Base-by-base conservation (phyloP, 2,888 invertebrate genomes). In the Xanthorhoe spadicearia region DNA sequence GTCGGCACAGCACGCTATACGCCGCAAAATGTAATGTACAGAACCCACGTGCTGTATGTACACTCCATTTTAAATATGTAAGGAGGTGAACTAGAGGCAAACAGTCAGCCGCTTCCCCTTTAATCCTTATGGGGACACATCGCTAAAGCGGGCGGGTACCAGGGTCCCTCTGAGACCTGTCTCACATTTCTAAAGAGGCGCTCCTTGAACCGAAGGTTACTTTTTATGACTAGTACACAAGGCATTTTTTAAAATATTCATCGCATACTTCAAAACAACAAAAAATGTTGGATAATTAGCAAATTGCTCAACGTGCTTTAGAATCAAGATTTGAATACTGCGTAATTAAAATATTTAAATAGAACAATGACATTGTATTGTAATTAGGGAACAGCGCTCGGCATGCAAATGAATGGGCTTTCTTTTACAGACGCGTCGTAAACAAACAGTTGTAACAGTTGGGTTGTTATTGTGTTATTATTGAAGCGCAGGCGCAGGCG, bases 341-440 rank as follows among this genome's bases (percentile, higher is more conserved):
- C 19, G 62, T 61, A 67, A 69, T 71, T 67, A 71, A 61, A 69
- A 70, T 69, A 56, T 69, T 67, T 52, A 63, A 63, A 53, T 66
- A 38, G 58, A 70, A 73, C 73, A 73, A 70, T 71, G 67, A 62
- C 70, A 73, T 72, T 72, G 71, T 72, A 68, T 56, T 64, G 48
- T 75, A 69, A 74, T 71, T 69, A 69, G 59, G 64, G 56, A 69
- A 64, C 57, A 58, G 60, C 58, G 62, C 50, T 51, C 51, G 53
- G 49, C 65, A 77, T 78, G 76, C 70, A 75, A 75, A 77, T 73
- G 69, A 72, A 70, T 70, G 50, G 70, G 66, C 70, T 73, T 72
- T 78, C 77, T 76, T 79, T 75, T 74, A 76, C 53, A 70, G 67
- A 52, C 57, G 63, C 15, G 64, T 70, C 65, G 61, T 70, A 70